A percentile compares a stretch with the other conserved stretches of the same genome.
Evolutionary conservation across 2,888 invertebrate species (phyloP).

Genomic region (Sarcophaga rosellei): DNA sequence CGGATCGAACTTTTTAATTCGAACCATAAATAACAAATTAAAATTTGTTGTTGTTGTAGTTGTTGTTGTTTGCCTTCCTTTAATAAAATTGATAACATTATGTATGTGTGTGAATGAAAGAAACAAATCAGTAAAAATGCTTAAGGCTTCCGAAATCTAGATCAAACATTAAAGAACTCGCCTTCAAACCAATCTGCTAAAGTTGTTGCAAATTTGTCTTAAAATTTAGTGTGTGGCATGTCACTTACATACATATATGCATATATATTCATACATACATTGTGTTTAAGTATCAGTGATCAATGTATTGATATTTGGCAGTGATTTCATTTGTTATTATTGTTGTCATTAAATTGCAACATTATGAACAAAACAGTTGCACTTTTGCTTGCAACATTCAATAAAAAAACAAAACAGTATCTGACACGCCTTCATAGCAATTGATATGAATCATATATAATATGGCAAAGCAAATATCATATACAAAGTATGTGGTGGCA

Average conservation of each 20-base stretch:
- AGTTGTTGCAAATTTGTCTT: slow-evolving; percentile 58
- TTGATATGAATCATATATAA: slow-evolving; percentile 77
- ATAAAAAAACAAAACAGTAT: slow-evolving; percentile 54
- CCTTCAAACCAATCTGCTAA: slow-evolving; percentile 19
- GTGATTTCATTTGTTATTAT: slow-evolving; percentile 68
- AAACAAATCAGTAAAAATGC: slow-evolving; percentile 40
- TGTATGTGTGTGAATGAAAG: neutral
- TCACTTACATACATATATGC: slow-evolving; percentile 17
- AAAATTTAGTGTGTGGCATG: slow-evolving; percentile 53
- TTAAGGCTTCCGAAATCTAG: slow-evolving; percentile 65
- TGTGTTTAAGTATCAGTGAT: slow-evolving; percentile 11
- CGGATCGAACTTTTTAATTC: slow-evolving; percentile 59
- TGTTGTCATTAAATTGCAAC: slow-evolving; percentile 67
- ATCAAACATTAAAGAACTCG: slow-evolving; percentile 55
- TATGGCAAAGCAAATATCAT: slow-evolving; percentile 70
- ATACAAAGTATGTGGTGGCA: slow-evolving; percentile 38
- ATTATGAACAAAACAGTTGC: slow-evolving; percentile 67
- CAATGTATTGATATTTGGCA: slow-evolving; percentile 57
- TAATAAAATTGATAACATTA: slow-evolving; percentile 56
- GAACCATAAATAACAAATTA: slow-evolving; percentile 67
- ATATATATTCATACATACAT: slow-evolving; percentile 21
- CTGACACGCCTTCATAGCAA: slow-evolving; percentile 77
- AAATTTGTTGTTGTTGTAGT: slow-evolving; percentile 37
- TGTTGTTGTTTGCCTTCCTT: neutral
- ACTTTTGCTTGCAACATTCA: slow-evolving; percentile 53